phyloP scores from a whole-genome alignment of 2,888 invertebrate species.

The Hoplodrina blanda region DNA sequence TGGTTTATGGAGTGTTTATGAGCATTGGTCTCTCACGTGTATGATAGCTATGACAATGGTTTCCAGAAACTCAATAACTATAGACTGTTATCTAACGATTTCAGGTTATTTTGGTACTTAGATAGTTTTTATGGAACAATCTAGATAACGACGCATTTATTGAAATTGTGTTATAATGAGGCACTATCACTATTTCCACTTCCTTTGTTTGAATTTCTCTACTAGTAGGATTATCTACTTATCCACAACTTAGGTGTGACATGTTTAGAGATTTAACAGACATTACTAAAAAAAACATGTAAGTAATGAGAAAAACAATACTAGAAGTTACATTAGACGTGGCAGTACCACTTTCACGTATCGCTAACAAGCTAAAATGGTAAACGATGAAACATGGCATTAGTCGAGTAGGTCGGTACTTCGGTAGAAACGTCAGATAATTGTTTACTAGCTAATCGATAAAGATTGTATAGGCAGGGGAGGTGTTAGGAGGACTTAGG shows the following conservation, averaged over 20 bases:
- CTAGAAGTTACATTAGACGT: not conserved
- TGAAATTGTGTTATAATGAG: not conserved
- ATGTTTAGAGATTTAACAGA: not conserved
- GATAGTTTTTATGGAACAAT: not conserved
- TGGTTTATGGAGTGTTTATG: not conserved
- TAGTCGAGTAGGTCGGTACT: slow-evolving; percentile 4
- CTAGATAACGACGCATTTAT: not conserved
- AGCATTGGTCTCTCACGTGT: not conserved
- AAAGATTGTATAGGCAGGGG: not conserved
- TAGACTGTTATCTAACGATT: slow-evolving; percentile 13
- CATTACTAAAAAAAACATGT: slow-evolving; percentile 18
- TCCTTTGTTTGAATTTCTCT: slow-evolving; percentile 8
- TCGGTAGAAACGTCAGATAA: not conserved
- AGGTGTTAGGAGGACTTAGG: slow-evolving; percentile 11
- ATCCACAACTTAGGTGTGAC: too few species aligned
- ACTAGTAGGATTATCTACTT: too few species aligned
- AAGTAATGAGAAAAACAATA: slow-evolving; percentile 12
- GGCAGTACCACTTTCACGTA: slow-evolving; percentile 40
- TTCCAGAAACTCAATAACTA: slow-evolving; percentile 9
- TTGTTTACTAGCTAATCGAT: slow-evolving; percentile 29
- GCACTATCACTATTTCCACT: not conserved
- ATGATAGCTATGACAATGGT: not conserved
- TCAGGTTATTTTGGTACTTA: not conserved
- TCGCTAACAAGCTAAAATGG: slow-evolving; percentile 27
- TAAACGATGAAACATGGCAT: slow-evolving; percentile 37